Base-by-base conservation (phyloP, 2,113 vertebrate genomes). In the Eubucco bourcierii region DNA sequence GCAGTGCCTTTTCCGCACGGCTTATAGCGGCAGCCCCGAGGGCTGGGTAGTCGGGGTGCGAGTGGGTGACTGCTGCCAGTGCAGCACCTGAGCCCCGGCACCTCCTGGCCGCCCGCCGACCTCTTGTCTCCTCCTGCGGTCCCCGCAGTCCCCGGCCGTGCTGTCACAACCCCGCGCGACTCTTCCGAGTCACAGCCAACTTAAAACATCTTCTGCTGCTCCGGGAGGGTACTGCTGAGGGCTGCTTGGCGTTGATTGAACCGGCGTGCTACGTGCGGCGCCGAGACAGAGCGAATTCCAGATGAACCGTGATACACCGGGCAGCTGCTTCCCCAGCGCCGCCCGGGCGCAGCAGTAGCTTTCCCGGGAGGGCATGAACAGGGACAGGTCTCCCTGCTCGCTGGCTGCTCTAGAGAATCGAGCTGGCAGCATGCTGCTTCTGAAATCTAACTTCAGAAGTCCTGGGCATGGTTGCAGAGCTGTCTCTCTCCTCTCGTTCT, bases 161-260 rank as follows among this genome's bases (percentile, higher is more conserved):
- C 72, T 53, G 52, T 15, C 46, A 23, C 56, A 53, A 53, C 65
- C 39, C 21, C n/a, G 21, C n/a, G 21, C 33, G 59, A 21, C 33
- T 24, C 25, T 6, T 78, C 27, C 5, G 58, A 52, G 71, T 25
- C 7, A 33, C 61, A 13, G 39, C 67, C n/a, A 6, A 16, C 55
- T 89, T 23, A 12, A 65, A 4, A 4, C 46, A 2, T 12, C 68
- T 63, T 21, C 17, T 29, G 10, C 5, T 4, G 41, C 60, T 15
- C 29, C 28, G 29, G 37, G 14, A 27, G 19, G 31, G 13, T 9
- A 52, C 46, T 8, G 50, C 67, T 4, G 28, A 19, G n/a, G 11
- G 28, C 34, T 24, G n/a, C 44, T 31, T 4, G 17, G 23, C 34
- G 0, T 9, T 19, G 18, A 3, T 10, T 46, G 17, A 7, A 0